phyloP scores from a whole-genome alignment of 2,888 invertebrate genomes.

The Lypha dubia region DNA sequence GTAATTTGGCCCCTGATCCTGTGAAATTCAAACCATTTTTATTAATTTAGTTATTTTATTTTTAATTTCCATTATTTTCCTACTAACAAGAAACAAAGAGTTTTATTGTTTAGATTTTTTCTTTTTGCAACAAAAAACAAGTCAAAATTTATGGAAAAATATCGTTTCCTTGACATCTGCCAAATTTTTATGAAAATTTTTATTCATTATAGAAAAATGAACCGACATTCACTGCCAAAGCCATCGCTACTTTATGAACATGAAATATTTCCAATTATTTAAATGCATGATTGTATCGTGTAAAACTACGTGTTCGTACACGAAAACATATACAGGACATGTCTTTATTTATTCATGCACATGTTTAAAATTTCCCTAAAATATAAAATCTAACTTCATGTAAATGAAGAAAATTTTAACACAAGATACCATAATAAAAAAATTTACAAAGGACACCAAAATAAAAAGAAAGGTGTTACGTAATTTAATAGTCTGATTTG shows the following conservation, averaged over 20 bases:
- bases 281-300: constrained; percentile 11
- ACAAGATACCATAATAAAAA: neutral
- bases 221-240: neutral
- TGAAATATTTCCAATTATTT: constrained; percentile 38
- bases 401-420: constrained; percentile 16
- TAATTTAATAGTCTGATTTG: no score
- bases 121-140: no score
- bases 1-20: no score
- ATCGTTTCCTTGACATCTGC: constrained; percentile 38
- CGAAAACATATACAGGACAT: no score
- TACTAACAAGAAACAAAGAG: no score
- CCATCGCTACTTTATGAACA: constrained; percentile 15
- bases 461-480: neutral
- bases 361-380: constrained; percentile 15
- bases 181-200: neutral
- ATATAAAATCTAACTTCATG: constrained; percentile 7
- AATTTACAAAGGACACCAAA: neutral
- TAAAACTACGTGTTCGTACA: no score
- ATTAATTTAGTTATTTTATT: no score
- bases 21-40: no score
- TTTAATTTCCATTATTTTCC: no score
- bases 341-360: neutral
- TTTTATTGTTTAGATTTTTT: no score
- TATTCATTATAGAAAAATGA: neutral
- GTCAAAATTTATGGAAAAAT: neutral